Conservation (phyloP, 2,888 invertebrate genomes). For the Tiliacea citrago region DNA sequence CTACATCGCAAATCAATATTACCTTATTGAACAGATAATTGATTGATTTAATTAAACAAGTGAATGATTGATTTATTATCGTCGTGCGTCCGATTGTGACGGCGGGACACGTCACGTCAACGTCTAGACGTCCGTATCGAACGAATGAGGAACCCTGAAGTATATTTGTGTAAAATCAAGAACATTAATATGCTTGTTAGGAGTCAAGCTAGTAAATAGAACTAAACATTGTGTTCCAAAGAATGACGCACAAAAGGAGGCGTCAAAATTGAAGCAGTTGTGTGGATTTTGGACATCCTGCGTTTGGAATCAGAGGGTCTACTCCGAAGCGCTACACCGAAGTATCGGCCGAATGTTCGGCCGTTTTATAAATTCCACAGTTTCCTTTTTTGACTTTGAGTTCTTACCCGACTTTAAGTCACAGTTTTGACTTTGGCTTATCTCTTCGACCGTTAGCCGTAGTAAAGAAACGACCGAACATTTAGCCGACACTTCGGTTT, state of each 20-base stretch:
- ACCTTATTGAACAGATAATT: slow-evolving; percentile 60
- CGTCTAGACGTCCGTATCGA: slow-evolving; percentile 56
- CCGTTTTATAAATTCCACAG: too few species aligned
- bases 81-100: slow-evolving; percentile 58
- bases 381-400: too few species aligned
- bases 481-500: too few species aligned
- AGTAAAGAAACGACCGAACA: too few species aligned
- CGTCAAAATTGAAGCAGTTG: neutral
- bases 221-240: slow-evolving; percentile 3
- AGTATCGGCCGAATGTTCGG: too few species aligned
- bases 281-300: neutral
- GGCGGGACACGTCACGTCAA: slow-evolving; percentile 63
- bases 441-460: too few species aligned
- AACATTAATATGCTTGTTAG: slow-evolving; percentile 46
- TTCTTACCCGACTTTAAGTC: too few species aligned
- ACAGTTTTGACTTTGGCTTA: too few species aligned
- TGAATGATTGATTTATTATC: slow-evolving; percentile 66
- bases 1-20: slow-evolving; percentile 60
- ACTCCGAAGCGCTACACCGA: too few species aligned
- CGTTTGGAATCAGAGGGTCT: neutral
- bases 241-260: neutral
- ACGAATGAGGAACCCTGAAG: slow-evolving; percentile 61
- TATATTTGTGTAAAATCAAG: slow-evolving; percentile 50
- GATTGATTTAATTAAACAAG: slow-evolving; percentile 63
- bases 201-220: neutral